These are phyloP conservation scores for Pachliopta kotzebuea DNA, from an alignment of 2,888 invertebrate species.

Conservation along the genomic window DNA sequence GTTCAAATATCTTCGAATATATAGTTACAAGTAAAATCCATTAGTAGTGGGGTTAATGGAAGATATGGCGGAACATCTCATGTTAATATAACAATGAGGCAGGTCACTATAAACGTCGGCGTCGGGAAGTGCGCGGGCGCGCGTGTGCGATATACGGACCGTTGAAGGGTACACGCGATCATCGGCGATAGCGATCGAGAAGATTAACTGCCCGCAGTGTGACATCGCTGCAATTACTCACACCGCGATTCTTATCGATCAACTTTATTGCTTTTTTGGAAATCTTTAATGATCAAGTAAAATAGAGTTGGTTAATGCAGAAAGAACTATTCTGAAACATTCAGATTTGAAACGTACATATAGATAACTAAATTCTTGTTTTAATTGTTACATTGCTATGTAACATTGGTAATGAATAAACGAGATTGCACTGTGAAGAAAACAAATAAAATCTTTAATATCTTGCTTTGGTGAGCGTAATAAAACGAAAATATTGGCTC, in stretches of 20 bases:
- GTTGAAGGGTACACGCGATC: constrained; percentile 63
- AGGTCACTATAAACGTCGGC: constrained; percentile 44
- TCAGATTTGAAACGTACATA: too few relatives aligned
- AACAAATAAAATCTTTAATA: too few relatives aligned
- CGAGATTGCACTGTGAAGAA: too few relatives aligned
- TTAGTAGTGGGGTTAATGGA: constrained; percentile 50
- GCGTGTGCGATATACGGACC: constrained; percentile 41
- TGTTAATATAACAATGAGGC: constrained; percentile 49
- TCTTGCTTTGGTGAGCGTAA: too few relatives aligned
- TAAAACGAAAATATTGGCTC: too few relatives aligned
- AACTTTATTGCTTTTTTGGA: constrained; percentile 47
- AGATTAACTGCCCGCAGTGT: constrained; percentile 69
- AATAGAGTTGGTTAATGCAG: constrained; percentile 7
- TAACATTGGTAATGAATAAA: too few relatives aligned
- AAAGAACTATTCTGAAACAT: neutral
- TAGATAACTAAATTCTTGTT: too few relatives aligned
- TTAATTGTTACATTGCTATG: too few relatives aligned
- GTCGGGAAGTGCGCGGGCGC: constrained; percentile 35
- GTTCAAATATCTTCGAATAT: constrained; percentile 51
- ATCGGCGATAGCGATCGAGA: constrained; percentile 67
- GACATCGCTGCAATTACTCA: constrained; percentile 72
- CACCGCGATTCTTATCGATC: constrained; percentile 62
- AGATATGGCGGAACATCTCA: constrained; percentile 36
- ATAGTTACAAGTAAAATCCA: constrained; percentile 64
- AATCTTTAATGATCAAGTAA: constrained; percentile 27